phyloP scores from a whole-genome alignment of 2,888 invertebrate genomes.

The Spisula subtruncata region DNA sequence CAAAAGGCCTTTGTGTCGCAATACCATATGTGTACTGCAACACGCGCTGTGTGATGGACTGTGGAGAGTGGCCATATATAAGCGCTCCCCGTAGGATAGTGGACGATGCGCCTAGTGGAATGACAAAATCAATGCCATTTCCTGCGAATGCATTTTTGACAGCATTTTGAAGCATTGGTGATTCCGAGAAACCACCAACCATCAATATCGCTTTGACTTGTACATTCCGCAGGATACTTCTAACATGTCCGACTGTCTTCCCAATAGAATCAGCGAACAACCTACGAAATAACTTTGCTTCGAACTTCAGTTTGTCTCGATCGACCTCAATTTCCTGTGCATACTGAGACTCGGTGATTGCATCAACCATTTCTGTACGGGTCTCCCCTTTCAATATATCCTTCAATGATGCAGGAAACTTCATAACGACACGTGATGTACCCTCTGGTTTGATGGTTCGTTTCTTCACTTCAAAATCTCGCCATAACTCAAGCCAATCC shows the following conservation, averaged over 20 bases:
- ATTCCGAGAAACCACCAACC: constrained; percentile 42
- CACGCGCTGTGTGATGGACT: neutral
- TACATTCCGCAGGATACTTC: neutral
- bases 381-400: neutral
- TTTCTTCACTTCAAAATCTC: constrained; percentile 51
- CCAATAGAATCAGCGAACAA: neutral
- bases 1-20: neutral
- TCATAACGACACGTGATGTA: neutral
- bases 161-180: constrained; percentile 33
- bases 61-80: neutral
- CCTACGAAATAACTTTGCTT: neutral
- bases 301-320: neutral
- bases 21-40: neutral
- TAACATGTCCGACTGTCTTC: neutral
- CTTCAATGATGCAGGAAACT: constrained; percentile 31
- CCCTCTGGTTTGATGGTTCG: neutral
- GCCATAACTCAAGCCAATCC: constrained; percentile 45
- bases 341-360: neutral
- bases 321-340: neutral
- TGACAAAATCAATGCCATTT: neutral
- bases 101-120: neutral
- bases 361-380: neutral
- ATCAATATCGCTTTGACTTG: constrained; percentile 17
- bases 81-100: neutral
- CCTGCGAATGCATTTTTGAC: neutral